Evolutionary conservation across 2,888 invertebrate species (phyloP), one percentile per base, ranked within the genome.

Genomic region (Trileptium ribeirensis): DNA sequence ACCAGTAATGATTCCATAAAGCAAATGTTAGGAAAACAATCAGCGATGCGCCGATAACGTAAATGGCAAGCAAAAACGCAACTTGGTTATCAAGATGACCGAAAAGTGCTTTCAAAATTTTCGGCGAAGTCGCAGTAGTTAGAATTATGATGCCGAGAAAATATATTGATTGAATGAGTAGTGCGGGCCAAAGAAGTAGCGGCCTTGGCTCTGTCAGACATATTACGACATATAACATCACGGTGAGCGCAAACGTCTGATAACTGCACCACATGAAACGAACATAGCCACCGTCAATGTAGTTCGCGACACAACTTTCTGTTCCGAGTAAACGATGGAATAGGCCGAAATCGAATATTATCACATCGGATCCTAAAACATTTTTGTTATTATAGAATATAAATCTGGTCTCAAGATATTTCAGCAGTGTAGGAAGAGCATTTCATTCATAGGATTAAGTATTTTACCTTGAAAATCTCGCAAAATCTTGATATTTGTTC

Each of bases 261-360:
- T 75, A 75, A 38, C 31, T 37, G 38, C 77, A 75, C 77, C 77
- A 75, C 8, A 24, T 3, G 83, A 85, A 86, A 19, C 86, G 75
- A 85, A 86, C 84, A 83, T 87, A 87, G 19, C 87, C 88, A 2
- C 88, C 88, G 82, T 88, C 87, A 78, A 88, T 83, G 82, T 88
- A 88, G 82, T 88, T 88, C 33, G 88, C 88, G 0, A 88, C 86
- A 82, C 88, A 88, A 79, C 86, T 86, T 31, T 84, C 85, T 39
- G 87, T 88, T 19, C 87, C 87, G 37, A 88, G 84, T 1, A 88
- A 85, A 74, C 86, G 81, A 75, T 86, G 84, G 86, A 88, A 88
- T 79, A 88, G 82, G 2, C 88, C 88, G 78, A 86, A 88, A 81
- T 88, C 88, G 82, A 86, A 88, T 70, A 88, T 88, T 38, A 88